Evolutionary conservation across 2,888 invertebrate species (phyloP), one percentile per base, ranked within the genome.

Genomic region (Rhyacophila evoluta): DNA sequence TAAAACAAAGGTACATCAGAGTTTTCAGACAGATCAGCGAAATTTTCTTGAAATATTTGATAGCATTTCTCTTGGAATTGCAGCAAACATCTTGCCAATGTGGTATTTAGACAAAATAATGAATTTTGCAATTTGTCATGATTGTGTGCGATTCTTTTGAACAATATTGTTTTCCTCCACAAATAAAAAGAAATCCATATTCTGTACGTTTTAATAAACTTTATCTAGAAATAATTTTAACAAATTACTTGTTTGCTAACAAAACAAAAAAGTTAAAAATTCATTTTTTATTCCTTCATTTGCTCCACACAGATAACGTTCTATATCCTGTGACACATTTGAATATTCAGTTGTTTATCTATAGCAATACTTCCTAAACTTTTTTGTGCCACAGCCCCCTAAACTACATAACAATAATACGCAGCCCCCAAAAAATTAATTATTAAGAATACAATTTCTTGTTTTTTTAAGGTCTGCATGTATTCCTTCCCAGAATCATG

Each of bases 131-230:
- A 86, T 82, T 88, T 88, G 77, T 88, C 88, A 80, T 92, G 89
- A 0, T 93, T 91, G 19, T 88, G 87, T 36, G 87, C 88, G 75
- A 92, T 92, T 86, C 96, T 97, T 79, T 91, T 91, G 84, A 91
- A 93, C 39, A 92, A 87, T 29, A 97, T 92, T 12, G 92, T 92
- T 85, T 94, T 94, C 78, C 92, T 90, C 96, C 96, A 96, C 0
- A 94, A 92, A 84, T 92, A 94, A 85, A 96, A 95, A 0, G 94
- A 93, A 87, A 97, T 95, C 94, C 95, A 95, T 80, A 91, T 89
- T 11, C 93, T 91, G 84, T 93, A 95, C 29, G 91, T 87, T 69
- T 88, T 90, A 85, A 95, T 95, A 70, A 92, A 91, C 83, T 92
- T 93, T 69, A 95, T 93, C 89, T 92, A 85, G 5, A 83, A 83